Evolutionary conservation across 2,113 vertebrate species (phyloP).

Genomic region (Pycnonotus jocosus): DNA sequence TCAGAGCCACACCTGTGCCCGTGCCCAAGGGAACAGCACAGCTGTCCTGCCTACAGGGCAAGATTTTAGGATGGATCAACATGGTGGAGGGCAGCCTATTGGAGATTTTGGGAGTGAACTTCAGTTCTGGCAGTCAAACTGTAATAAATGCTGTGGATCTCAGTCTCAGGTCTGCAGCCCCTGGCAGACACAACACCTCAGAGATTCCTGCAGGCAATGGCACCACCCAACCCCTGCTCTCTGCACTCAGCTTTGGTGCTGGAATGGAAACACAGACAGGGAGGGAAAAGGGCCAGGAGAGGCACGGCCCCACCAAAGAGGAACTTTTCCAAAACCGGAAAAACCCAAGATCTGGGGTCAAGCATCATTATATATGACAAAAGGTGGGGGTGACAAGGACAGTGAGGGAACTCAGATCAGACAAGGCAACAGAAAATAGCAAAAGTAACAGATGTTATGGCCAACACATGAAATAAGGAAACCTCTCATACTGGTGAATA

Average conservation of each 20-base stretch:
- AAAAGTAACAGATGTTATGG: neutral
- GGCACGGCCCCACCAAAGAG: neutral
- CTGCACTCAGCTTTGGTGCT: neutral
- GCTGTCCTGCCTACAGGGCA: neutral
- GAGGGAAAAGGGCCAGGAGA: neutral
- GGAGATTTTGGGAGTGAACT: too few species aligned
- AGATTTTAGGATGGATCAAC: too few species aligned
- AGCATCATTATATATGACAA: neutral
- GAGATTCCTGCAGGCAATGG: neutral
- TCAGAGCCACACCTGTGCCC: too few species aligned
- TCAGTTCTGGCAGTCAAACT: too few species aligned
- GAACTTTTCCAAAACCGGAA: neutral
- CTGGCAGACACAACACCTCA: neutral
- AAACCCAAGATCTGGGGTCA: neutral
- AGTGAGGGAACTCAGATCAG: neutral
- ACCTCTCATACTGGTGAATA: neutral
- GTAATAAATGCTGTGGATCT: too few species aligned
- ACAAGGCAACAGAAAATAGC: neutral
- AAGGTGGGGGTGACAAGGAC: neutral
- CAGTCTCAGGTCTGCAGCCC: neutral
- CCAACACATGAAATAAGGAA: neutral
- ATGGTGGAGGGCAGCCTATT: too few species aligned
- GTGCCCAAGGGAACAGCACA: neutral
- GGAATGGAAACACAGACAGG: neutral
- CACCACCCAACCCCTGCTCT: fast-evolving